Percentiles rank a stretch among this genome's conserved stretches.
These are phyloP conservation scores for Girardia tigrina DNA, from an alignment of 2,888 invertebrate genomes.

Conservation along the genomic window DNA sequence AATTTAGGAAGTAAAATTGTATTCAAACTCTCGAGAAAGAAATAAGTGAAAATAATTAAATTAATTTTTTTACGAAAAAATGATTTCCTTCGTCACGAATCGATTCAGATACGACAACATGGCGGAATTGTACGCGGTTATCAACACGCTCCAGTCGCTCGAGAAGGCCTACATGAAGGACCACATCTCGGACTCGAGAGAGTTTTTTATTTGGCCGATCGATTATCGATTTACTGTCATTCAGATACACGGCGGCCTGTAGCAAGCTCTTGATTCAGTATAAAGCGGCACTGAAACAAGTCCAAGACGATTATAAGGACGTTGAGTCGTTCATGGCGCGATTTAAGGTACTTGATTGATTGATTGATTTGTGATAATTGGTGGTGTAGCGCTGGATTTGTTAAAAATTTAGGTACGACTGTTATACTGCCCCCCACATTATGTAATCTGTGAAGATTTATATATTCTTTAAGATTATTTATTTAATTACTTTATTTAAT, in stretches of 20 bases:
- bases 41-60: constrained; percentile 61
- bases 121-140: constrained; percentile 89
- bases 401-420: too few species aligned
- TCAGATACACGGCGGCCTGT: constrained; percentile 80
- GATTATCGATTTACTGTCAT: constrained; percentile 28
- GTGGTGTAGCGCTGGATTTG: too few species aligned
- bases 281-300: constrained; percentile 87
- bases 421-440: too few species aligned
- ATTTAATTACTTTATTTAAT: too few species aligned
- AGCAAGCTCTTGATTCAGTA: constrained; percentile 89
- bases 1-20: constrained; percentile 74
- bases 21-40: constrained; percentile 80
- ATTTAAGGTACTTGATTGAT: constrained; percentile 61
- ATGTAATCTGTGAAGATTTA: too few species aligned
- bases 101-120: constrained; percentile 73
- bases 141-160: constrained; percentile 86
- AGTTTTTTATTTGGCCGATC: constrained; percentile 51
- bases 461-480: too few species aligned
- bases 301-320: constrained; percentile 78
- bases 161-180: constrained; percentile 97
- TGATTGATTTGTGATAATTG: too few species aligned
- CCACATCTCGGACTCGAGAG: constrained; percentile 68
- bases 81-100: constrained; percentile 5
- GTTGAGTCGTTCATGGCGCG: constrained; percentile 80
- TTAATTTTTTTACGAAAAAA: constrained; percentile 34